These are phyloP conservation scores for Enteromius unitaeniatus DNA, from an alignment of 2,797 vertebrate genomes.

Conservation along the genomic window DNA sequence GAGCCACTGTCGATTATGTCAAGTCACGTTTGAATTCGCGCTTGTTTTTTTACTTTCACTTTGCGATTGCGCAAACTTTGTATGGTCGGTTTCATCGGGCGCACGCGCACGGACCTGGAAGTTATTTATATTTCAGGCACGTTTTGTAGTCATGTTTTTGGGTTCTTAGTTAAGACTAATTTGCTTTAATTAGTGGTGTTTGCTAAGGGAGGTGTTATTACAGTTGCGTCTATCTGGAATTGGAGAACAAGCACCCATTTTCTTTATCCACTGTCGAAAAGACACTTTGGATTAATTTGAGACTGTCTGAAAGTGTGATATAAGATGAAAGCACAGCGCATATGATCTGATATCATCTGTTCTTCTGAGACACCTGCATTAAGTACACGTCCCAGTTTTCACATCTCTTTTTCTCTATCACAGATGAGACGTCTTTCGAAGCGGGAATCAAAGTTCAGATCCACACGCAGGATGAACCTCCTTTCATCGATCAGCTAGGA, in stretches of 20 bases:
- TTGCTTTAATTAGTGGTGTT: background rate
- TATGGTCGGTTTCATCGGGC: too few species aligned
- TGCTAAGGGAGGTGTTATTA: background rate
- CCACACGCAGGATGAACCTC: constrained; percentile 96
- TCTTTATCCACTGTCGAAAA: background rate
- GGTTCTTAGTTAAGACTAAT: background rate
- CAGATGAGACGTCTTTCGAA: constrained; percentile 98
- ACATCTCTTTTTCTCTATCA: constrained; percentile 21
- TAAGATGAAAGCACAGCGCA: background rate
- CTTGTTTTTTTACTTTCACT: too few species aligned
- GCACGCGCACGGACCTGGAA: too few species aligned
- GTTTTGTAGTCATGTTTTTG: background rate
- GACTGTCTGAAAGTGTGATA: background rate
- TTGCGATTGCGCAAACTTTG: too few species aligned
- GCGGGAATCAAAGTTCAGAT: constrained; percentile 99
- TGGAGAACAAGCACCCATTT: background rate
- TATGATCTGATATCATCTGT: background rate
- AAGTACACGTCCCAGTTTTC: constrained; percentile 5
- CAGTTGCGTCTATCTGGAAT: too few species aligned
- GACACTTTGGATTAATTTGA: background rate
- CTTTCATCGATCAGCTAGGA: constrained; percentile 97
- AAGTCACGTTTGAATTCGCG: too few species aligned
- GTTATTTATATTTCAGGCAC: background rate
- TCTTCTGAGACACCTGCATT: constrained; percentile 16
- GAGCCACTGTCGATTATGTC: too few species aligned